Conservation (phyloP, 2,888 invertebrate genomes). For the Mythimna vitellina region DNA sequence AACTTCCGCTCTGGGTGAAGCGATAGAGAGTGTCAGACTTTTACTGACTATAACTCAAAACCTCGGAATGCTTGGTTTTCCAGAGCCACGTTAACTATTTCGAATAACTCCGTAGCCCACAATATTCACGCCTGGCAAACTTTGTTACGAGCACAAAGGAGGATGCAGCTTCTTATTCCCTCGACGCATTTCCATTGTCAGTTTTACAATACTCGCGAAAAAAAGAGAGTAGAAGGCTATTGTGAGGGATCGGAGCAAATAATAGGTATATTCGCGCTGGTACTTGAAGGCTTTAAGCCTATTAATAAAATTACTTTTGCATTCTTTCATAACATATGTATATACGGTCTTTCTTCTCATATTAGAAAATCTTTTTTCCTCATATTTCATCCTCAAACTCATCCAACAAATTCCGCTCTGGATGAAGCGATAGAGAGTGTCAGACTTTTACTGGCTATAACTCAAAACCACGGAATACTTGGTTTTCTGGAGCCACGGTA, state of each 20-base stretch:
- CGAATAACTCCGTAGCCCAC: not conserved
- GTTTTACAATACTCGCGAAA: not conserved
- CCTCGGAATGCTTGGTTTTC: too few relatives aligned
- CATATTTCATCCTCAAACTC: too few relatives aligned
- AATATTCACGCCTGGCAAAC: constrained; percentile 4
- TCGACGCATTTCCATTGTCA: constrained; percentile 11
- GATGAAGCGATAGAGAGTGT: too few relatives aligned
- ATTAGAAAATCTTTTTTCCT: not conserved
- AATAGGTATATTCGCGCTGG: not conserved
- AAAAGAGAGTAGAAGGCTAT: not conserved
- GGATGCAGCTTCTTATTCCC: constrained; percentile 30
- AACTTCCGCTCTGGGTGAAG: too few relatives aligned
- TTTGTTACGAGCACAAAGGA: constrained; percentile 18
- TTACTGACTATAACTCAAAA: too few relatives aligned
- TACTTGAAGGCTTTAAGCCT: not conserved
- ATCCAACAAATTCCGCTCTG: too few relatives aligned
- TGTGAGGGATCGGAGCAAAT: not conserved
- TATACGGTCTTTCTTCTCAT: not conserved
- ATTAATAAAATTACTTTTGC: not conserved
- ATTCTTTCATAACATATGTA: not conserved
- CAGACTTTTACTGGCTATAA: too few relatives aligned
- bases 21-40: too few relatives aligned
- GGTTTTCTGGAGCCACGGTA: too few relatives aligned
- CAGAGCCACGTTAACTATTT: too few relatives aligned
- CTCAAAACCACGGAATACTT: too few relatives aligned